Percentiles rank a stretch among this genome's conserved stretches.
These are phyloP conservation scores for Onthophagus sagittarius DNA, from an alignment of 2,888 invertebrate genomes.

Conservation along the genomic window DNA sequence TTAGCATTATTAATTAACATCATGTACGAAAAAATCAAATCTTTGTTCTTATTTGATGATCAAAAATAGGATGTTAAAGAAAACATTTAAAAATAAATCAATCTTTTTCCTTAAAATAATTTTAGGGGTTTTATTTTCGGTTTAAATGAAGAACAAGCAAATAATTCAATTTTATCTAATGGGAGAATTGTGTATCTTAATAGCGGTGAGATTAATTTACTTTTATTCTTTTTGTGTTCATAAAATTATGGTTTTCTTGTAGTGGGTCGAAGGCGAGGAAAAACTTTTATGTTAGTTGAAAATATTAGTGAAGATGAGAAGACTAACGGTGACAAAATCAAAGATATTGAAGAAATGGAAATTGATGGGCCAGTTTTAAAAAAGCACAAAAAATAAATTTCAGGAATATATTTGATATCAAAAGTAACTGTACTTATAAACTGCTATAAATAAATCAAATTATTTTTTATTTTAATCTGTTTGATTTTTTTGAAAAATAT, in stretches of 20 bases:
- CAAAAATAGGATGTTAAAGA: too few relatives aligned
- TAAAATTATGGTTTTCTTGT: constrained; percentile 19
- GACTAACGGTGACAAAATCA: constrained; percentile 33
- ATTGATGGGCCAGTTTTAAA: constrained; percentile 39
- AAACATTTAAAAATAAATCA: too few relatives aligned
- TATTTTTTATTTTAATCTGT: too few relatives aligned
- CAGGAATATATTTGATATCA: neutral
- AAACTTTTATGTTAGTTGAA: constrained; percentile 52
- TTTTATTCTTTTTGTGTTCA: constrained; percentile 1
- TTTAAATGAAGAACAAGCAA: constrained; percentile 64
- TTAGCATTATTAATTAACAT: too few relatives aligned
- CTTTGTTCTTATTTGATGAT: neutral
- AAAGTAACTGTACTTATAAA: too few relatives aligned
- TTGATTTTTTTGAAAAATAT: too few relatives aligned
- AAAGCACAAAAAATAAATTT: constrained; percentile 35
- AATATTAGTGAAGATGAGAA: constrained; percentile 35
- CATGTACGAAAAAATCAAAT: too few relatives aligned
- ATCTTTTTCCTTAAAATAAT: constrained; percentile 26
- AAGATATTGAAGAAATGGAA: constrained; percentile 42
- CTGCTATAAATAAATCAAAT: too few relatives aligned
- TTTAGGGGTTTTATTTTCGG: constrained; percentile 65
- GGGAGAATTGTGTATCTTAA: constrained; percentile 59
- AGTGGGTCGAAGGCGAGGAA: constrained; percentile 53
- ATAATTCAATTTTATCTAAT: constrained; percentile 59
- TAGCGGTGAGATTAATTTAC: constrained; percentile 53